Conservation (phyloP, 2,888 invertebrate species). For the Endomychus coccineus region DNA sequence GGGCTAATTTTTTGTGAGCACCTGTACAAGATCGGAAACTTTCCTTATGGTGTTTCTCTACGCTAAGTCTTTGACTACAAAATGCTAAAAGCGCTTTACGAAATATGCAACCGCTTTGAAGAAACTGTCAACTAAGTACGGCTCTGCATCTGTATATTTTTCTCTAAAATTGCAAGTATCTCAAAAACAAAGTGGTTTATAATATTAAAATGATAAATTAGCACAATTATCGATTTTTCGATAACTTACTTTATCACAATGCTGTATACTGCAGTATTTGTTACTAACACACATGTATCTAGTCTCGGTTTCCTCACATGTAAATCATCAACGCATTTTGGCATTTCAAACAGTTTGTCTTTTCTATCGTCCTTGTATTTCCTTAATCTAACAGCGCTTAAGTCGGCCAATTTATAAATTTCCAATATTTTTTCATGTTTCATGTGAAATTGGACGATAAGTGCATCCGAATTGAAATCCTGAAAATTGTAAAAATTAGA, state of each 20-base stretch:
- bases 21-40: too few relatives aligned
- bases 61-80: too few relatives aligned
- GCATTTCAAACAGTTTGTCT: constrained; percentile 39
- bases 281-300: constrained; percentile 55
- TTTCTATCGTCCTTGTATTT: constrained; percentile 34
- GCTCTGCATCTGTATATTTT: too few relatives aligned
- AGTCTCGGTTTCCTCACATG: constrained; percentile 44
- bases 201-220: too few relatives aligned
- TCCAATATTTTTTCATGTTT: constrained; percentile 46
- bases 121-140: too few relatives aligned
- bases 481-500: constrained; percentile 27
- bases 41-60: too few relatives aligned
- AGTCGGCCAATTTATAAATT: constrained; percentile 46
- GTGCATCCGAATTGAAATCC: constrained; percentile 52
- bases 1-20: too few relatives aligned
- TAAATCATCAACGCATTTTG: constrained; percentile 44
- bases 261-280: constrained; percentile 54
- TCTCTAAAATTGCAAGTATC: too few relatives aligned
- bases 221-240: background rate
- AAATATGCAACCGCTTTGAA: too few relatives aligned
- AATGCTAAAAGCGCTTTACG: too few relatives aligned
- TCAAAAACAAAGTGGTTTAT: too few relatives aligned
- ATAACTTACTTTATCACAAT: constrained; percentile 47
- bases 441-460: constrained; percentile 51
- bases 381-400: constrained; percentile 33